A percentile compares a stretch with the other conserved stretches of the same genome.
phyloP scores from a whole-genome alignment of 1,140 invertebrate species.

The Drosophila nasuta region DNA sequence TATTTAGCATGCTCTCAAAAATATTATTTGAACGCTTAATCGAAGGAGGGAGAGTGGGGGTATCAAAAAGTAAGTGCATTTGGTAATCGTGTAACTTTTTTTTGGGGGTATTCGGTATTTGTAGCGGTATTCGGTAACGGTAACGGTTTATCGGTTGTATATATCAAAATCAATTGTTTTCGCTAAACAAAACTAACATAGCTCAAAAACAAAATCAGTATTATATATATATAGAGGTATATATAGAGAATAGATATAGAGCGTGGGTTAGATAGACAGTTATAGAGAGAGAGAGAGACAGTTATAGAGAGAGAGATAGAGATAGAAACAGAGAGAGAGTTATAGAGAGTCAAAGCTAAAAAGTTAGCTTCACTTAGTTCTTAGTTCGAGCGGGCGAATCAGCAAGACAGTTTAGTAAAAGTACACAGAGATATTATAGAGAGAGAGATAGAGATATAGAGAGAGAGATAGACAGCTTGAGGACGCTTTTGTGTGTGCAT shows the following conservation, averaged over 20 bases:
- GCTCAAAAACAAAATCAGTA: slow-evolving; percentile 79
- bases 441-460: slow-evolving; percentile 7
- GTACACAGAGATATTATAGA: slow-evolving; percentile 33
- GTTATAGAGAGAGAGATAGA: slow-evolving; percentile 41
- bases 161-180: slow-evolving; percentile 66
- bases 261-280: slow-evolving; percentile 51
- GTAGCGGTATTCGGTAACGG: slow-evolving; percentile 9
- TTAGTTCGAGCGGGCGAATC: slow-evolving; percentile 56
- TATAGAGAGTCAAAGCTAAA: slow-evolving; percentile 9
- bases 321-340: slow-evolving; percentile 4
- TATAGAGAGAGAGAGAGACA: slow-evolving; percentile 18
- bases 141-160: slow-evolving; percentile 29
- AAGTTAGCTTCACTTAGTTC: slow-evolving; percentile 38
- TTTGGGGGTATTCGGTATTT: slow-evolving; percentile 29
- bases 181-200: slow-evolving; percentile 79
- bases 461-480: slow-evolving; percentile 46
- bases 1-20: slow-evolving; percentile 84
- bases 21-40: slow-evolving; percentile 79
- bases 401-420: slow-evolving; percentile 58
- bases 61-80: slow-evolving; percentile 71
- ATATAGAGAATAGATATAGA: slow-evolving; percentile 57
- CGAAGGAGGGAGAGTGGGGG: slow-evolving; percentile 65
- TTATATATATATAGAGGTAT: slow-evolving; percentile 59
- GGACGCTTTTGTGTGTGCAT: slow-evolving; percentile 50
- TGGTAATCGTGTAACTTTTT: slow-evolving; percentile 56